These are phyloP conservation scores for Homalodisca vitripennis DNA, from an alignment of 1,140 invertebrate species.

Conservation along the genomic window DNA sequence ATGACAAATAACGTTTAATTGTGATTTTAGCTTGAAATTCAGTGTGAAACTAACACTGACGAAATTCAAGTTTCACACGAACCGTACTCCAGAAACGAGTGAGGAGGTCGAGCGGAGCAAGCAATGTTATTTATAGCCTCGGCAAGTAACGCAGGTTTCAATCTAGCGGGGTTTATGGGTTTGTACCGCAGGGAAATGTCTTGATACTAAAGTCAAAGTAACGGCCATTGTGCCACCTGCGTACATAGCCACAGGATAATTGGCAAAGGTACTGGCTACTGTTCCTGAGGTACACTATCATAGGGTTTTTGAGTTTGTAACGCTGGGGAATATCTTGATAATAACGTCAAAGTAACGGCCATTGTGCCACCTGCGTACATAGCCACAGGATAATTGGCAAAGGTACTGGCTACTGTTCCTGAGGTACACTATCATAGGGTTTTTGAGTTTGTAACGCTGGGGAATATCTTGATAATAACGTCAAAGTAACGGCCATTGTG, in stretches of 20 bases:
- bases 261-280: background rate
- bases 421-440: no score
- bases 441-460: background rate
- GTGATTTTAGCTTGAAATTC: no score
- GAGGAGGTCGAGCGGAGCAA: background rate
- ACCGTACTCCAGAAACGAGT: background rate
- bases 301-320: background rate
- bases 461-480: constrained; percentile 8
- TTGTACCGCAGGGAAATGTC: background rate
- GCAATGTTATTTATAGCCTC: constrained; percentile 1
- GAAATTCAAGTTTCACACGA: no score
- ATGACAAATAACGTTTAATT: no score
- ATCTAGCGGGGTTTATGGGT: constrained; percentile 9
- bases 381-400: constrained; percentile 3
- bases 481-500: background rate
- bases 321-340: constrained; percentile 1
- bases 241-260: background rate
- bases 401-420: background rate
- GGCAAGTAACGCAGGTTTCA: background rate
- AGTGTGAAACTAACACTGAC: no score
- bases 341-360: background rate
- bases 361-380: background rate
- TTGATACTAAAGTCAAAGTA: background rate
- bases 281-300: no score
- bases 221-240: background rate